Evolutionary conservation across 2,797 vertebrate species (phyloP), one percentile per base, ranked within the genome.

Genomic region (Cynodonichthys magdalenae): DNA sequence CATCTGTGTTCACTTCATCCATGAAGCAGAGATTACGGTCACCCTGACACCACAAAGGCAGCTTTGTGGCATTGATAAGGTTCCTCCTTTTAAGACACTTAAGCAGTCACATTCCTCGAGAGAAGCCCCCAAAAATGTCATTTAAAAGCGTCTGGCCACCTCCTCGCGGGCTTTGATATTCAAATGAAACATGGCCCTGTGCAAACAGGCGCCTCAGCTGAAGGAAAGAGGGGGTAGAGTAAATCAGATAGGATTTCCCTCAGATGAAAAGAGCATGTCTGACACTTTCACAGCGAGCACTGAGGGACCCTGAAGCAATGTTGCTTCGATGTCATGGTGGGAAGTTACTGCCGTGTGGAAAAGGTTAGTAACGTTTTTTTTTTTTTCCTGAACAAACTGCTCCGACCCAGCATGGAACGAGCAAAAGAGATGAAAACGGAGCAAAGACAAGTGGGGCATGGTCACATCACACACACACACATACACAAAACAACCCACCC

Each of bases 131-230:
- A 85, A 79, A 90, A 89, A 86, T 84, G 75, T 81, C 68, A 82
- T 88, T 90, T 89, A 84, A 90, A 91, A 24, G 77, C 88, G 87
- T 90, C 87, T 87, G 86, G 82, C 80, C 89, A 87, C 80, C 87
- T 86, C 89, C 82, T 90, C 79, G 52, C 47, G 14, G 70, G 69
- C 90, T 93, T 92, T 93, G 87, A 91, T 91, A 92, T 93, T 94
- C 79, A 92, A 92, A 93, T 93, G 84, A 90, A 92, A 92, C 88
- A 90, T 80, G 86, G 83, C 74, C 67, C 79, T 84, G 71, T 81
- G 73, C 87, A 89, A 89, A 90, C 85, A 87, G 85, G 77, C 79
- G 34, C 84, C 86, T 86, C 63, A 66, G 71, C 64, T 52, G 66
- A 87, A 24, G 24, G 71, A 80, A 84, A 75, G 75, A 82, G 50